Conservation (phyloP, 2,888 invertebrate genomes). For the Lottia scabra region DNA sequence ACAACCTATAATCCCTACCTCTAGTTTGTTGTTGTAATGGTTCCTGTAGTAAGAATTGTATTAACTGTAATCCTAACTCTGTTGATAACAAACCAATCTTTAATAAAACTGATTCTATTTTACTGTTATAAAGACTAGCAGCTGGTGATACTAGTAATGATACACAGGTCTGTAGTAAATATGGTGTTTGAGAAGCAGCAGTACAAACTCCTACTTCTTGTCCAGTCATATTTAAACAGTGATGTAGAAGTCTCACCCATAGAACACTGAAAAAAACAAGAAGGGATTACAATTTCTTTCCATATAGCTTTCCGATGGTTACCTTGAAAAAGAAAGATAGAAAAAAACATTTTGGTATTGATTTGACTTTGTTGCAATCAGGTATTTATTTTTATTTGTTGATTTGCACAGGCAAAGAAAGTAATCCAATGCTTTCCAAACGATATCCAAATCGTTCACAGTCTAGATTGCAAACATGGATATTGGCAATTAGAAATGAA, state of each 20-base stretch:
- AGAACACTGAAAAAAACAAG: constrained; percentile 75
- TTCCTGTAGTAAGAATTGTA: constrained; percentile 56
- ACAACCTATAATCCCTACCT: neutral
- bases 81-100: constrained; percentile 78
- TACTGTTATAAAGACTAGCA: constrained; percentile 75
- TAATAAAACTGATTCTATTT: constrained; percentile 78
- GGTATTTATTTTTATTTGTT: no score
- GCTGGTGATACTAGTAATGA: constrained; percentile 80
- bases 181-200: constrained; percentile 77
- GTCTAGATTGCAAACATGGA: neutral
- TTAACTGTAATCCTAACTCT: constrained; percentile 69
- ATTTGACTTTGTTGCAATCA: no score
- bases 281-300: no score
- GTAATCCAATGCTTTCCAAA: no score
- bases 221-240: constrained; percentile 74
- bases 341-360: no score
- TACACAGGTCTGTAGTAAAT: constrained; percentile 79
- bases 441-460: no score
- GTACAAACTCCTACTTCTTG: constrained; percentile 52
- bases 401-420: no score
- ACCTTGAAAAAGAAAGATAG: no score
- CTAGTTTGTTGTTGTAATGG: neutral
- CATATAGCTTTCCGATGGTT: no score
- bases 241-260: constrained; percentile 86
- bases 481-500: neutral